Evolutionary conservation across 2,113 vertebrate species (phyloP).

Genomic region (Myxocyprinus asiaticus): DNA sequence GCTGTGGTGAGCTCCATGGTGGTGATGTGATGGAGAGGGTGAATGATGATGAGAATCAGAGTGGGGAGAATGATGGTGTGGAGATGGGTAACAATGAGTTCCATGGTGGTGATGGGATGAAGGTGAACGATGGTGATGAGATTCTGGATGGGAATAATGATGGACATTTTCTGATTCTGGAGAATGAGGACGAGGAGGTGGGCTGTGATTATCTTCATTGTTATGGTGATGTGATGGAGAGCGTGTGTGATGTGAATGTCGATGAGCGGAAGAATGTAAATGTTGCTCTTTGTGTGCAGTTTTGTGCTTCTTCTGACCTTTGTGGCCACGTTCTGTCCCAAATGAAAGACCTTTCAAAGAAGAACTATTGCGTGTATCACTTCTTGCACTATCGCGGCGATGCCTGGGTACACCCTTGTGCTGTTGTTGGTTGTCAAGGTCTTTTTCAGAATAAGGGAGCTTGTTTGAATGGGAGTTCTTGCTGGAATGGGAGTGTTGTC

Average conservation of each 20-base stretch:
- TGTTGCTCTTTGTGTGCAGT: not conserved
- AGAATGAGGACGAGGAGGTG: conserved; percentile 23
- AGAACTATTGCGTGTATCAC: conserved; percentile 43
- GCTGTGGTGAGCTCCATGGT: conserved; percentile 30
- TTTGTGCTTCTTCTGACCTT: conserved; percentile 26
- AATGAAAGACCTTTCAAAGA: conserved; percentile 49
- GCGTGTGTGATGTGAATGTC: not conserved
- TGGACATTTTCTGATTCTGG: conserved; percentile 1
- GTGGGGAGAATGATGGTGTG: conserved; percentile 1
- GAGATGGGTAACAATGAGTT: not conserved
- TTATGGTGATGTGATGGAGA: not conserved
- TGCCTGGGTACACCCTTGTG: conserved; percentile 29
- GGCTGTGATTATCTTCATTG: conserved; percentile 4
- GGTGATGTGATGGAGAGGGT: conserved; percentile 20
- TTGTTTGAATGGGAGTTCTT: conserved; percentile 44
- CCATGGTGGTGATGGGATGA: not conserved
- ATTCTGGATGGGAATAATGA: conserved; percentile 36
- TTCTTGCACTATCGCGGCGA: conserved; percentile 39
- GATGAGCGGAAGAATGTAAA: not conserved
- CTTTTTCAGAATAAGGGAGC: conserved; percentile 45
- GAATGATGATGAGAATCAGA: conserved; percentile 13
- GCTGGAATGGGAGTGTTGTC: conserved; percentile 46
- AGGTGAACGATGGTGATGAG: conserved; percentile 24
- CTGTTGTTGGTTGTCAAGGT: conserved; percentile 28
- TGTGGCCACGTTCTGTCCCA: conserved; percentile 27